Evolutionary conservation across 2,888 invertebrate species (phyloP), one percentile per base, ranked within the genome.

Genomic region (Eilema griseolum): DNA sequence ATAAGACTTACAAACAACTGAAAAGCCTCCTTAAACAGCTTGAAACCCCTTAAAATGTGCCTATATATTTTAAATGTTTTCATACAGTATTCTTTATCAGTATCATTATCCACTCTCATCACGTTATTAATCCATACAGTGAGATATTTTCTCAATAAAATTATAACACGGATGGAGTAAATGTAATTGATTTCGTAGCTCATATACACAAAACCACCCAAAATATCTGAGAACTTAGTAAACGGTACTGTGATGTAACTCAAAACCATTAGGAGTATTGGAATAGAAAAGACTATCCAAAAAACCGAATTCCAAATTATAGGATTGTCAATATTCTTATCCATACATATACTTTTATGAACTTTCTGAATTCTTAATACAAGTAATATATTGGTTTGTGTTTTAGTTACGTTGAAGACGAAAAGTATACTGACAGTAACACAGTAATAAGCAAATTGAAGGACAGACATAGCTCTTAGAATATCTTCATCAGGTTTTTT

Each of bases 301-400:
- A 62, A 14, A 62, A 62, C 3, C 14, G 23, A 37, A 24, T 37
- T 62, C 61, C 61, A 62, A 37, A 23, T 4, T 3, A 5, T 7
- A 37, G 7, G 1, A 37, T 24, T 12, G 24, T 37, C 61, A 33
- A 62, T 37, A 37, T 33, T 5, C 20, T 24, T 37, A 62, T 37
- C 24, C 23, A 16, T 62, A 37, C 23, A 37, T 2, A 62, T 0
- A 24, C 37, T 37, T 1, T 33, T n/a, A 31, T 64, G 52, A 16
- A 64, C n/a, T 31, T 31, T 52, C 23, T 64, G 64, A 31, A 64
- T 20, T 23, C 31, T 64, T 31, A 64, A 64, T 31, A 64, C 64
- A 28, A 64, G 52, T 7, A 56, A 52, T 14, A 56, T 52, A 56
- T 52, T 64, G 7, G 28, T 16, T 10, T 46, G n/a, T 14, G 64